phyloP scores from a whole-genome alignment of 2,113 vertebrate genomes.

The Petaurus breviceps region DNA sequence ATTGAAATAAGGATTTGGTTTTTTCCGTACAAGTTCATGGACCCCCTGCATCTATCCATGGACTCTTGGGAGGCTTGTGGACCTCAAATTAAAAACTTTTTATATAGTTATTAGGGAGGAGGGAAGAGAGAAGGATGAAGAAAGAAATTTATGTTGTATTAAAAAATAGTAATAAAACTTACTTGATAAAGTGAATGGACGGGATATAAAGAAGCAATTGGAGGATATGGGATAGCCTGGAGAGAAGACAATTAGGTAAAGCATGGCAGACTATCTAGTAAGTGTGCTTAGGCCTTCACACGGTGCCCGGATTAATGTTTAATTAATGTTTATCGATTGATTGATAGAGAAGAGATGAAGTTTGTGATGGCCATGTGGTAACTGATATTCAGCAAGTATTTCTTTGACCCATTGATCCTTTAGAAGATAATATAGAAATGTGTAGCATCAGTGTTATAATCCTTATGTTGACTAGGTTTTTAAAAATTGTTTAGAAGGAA shows the following conservation, averaged over 20 bases:
- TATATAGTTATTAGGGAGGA: background rate
- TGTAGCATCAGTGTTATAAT: background rate
- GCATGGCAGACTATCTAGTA: background rate
- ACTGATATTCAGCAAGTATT: background rate
- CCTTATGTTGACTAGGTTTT: slow-evolving; percentile 14
- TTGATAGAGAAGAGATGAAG: background rate
- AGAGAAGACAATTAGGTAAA: background rate
- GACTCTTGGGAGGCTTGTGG: background rate
- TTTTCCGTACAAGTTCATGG: background rate
- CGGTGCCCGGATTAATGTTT: background rate
- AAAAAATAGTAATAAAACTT: background rate
- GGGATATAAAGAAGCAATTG: background rate
- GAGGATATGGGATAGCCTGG: background rate
- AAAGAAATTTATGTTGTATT: background rate
- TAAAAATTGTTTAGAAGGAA: background rate
- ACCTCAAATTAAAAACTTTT: background rate
- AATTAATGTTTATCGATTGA: background rate
- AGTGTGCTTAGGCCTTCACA: background rate
- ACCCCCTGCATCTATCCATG: background rate
- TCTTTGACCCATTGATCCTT: slow-evolving; percentile 9
- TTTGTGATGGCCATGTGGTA: background rate
- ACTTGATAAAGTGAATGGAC: background rate
- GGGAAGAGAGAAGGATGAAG: background rate
- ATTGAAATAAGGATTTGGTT: background rate
- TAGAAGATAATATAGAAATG: background rate